phyloP scores from a whole-genome alignment of 2,888 invertebrate species.

The Heliconius aoede region DNA sequence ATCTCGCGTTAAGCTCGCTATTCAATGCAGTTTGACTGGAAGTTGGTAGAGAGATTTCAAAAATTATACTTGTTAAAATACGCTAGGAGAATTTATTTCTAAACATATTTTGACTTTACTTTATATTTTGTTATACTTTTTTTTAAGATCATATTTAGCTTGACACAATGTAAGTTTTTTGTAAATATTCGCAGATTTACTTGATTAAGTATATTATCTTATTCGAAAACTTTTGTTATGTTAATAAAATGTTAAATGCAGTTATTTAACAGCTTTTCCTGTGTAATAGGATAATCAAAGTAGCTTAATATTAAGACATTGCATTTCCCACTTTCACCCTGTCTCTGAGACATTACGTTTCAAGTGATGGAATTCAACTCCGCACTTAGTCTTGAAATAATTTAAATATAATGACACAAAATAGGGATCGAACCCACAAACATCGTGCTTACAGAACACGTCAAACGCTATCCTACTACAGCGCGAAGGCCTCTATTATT shows the following conservation, averaged over 20 bases:
- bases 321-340: no score
- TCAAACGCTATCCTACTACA: not conserved
- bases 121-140: no score
- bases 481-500: not conserved
- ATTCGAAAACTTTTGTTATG: not conserved
- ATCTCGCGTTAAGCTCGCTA: slow-evolving; percentile 56
- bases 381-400: no score
- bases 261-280: not conserved
- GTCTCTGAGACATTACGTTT: no score
- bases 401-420: no score
- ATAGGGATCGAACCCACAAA: not conserved
- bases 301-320: not conserved
- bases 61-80: slow-evolving; percentile 14
- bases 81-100: not conserved
- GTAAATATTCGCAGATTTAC: no score
- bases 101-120: not conserved
- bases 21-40: slow-evolving; percentile 40
- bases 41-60: slow-evolving; percentile 25
- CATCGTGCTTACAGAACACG: no score
- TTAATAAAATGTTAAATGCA: not conserved
- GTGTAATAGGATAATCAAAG: not conserved
- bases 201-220: no score
- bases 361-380: no score
- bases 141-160: not conserved
- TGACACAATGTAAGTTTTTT: not conserved